These are phyloP conservation scores for Galerucella pusilla DNA, from an alignment of 2,888 invertebrate species.

Conservation along the genomic window DNA sequence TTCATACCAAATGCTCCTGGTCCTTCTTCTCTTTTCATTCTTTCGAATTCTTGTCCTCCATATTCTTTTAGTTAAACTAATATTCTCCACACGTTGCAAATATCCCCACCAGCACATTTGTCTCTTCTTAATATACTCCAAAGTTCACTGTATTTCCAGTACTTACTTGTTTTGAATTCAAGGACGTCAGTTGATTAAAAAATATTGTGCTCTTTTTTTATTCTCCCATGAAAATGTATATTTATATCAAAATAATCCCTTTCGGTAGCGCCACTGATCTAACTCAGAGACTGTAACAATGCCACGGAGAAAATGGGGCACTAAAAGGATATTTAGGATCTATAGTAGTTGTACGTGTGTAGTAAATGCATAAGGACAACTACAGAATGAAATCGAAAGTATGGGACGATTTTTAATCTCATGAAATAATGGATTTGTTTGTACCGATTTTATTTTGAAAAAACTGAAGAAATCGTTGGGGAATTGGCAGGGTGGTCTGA, in stretches of 20 bases:
- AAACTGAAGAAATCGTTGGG: slow-evolving; percentile 26
- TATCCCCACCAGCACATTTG: no score
- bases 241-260: not conserved
- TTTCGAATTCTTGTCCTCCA: no score
- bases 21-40: no score
- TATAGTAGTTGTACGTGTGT: slow-evolving; percentile 36
- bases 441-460: slow-evolving; percentile 20
- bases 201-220: no score
- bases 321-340: slow-evolving; percentile 37
- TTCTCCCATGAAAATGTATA: not conserved
- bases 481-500: slow-evolving; percentile 26
- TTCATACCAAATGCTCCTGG: no score
- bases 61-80: no score
- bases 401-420: slow-evolving; percentile 32
- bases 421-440: slow-evolving; percentile 31
- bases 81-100: no score
- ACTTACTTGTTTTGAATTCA: no score
- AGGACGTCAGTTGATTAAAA: no score
- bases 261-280: slow-evolving; percentile 5
- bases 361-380: slow-evolving; percentile 36
- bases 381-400: slow-evolving; percentile 34
- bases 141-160: no score
- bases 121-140: no score
- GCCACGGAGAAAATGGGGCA: slow-evolving; percentile 28
- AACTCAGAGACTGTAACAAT: slow-evolving; percentile 24